phyloP scores from a whole-genome alignment of 2,888 invertebrate genomes.

The Pinctada fucata region DNA sequence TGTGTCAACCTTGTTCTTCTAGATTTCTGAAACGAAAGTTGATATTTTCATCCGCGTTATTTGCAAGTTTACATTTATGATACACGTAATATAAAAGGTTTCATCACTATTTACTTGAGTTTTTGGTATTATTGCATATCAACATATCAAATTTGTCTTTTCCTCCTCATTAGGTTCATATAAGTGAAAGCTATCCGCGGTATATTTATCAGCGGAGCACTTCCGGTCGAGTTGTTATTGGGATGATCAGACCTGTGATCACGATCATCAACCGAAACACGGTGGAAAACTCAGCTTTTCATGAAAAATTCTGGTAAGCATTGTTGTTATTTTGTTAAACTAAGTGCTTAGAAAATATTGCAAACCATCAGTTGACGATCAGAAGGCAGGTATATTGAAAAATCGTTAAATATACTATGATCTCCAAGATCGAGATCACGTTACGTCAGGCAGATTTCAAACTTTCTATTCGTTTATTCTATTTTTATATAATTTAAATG shows the following conservation, averaged over 20 bases:
- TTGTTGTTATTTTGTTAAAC: background rate
- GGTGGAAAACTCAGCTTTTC: background rate
- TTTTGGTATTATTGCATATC: background rate
- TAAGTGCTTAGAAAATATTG: background rate
- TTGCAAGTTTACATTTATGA: background rate
- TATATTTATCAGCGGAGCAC: background rate
- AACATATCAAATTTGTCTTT: background rate
- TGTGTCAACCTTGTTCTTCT: background rate
- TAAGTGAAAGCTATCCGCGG: background rate
- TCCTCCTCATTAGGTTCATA: background rate
- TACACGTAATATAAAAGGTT: background rate
- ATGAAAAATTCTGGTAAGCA: slow-evolving; percentile 3
- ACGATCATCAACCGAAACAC: background rate
- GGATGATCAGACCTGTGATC: background rate
- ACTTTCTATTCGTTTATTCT: background rate
- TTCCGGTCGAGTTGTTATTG: background rate
- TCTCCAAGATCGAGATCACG: background rate
- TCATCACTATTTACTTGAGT: background rate
- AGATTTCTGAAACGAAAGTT: background rate
- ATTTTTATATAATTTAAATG: background rate
- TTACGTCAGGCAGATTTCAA: background rate
- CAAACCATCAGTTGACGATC: background rate
- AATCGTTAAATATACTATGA: background rate
- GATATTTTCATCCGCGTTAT: background rate
- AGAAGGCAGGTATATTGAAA: background rate